These are phyloP conservation scores for Nomada ferruginata DNA, from an alignment of 2,888 invertebrate genomes.

Conservation along the genomic window DNA sequence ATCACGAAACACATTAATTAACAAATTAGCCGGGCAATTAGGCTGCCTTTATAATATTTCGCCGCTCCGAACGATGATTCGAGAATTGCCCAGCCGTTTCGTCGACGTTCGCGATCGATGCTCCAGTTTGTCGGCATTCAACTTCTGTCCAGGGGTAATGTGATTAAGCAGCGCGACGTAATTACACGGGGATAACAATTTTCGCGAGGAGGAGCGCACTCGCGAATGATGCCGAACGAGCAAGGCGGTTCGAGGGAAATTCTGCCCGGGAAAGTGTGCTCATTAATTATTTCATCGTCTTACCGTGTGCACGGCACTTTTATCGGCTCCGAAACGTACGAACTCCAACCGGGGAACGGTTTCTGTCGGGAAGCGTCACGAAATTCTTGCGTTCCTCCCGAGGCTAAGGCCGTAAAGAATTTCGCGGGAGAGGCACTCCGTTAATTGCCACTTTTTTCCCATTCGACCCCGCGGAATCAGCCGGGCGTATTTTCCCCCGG, in stretches of 20 bases:
- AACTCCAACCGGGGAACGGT: too few species aligned
- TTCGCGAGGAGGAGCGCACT: neutral
- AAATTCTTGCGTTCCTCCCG: too few species aligned
- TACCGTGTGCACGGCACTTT: neutral
- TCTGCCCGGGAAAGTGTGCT: neutral
- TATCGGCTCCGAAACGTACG: neutral
- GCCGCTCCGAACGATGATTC: neutral
- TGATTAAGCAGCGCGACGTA: slow-evolving; percentile 23
- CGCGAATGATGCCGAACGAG: slow-evolving; percentile 30
- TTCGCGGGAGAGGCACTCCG: slow-evolving; percentile 21
- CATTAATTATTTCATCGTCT: slow-evolving; percentile 25
- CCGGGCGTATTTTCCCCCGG: slow-evolving; percentile 6
- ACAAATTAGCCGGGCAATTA: slow-evolving; percentile 4
- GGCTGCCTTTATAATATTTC: neutral
- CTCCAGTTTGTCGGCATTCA: neutral
- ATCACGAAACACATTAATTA: neutral
- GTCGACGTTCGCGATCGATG: neutral
- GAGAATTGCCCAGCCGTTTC: neutral
- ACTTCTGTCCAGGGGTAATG: slow-evolving; percentile 25
- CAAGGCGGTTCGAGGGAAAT: slow-evolving; percentile 15
- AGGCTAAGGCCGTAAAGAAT: slow-evolving; percentile 12
- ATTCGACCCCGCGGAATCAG: neutral
- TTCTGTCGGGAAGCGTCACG: too few species aligned
- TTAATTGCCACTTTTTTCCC: slow-evolving; percentile 38
- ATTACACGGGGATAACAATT: slow-evolving; percentile 32